Conservation (phyloP, 2,113 vertebrate genomes). For the Nerophis ophidion region DNA sequence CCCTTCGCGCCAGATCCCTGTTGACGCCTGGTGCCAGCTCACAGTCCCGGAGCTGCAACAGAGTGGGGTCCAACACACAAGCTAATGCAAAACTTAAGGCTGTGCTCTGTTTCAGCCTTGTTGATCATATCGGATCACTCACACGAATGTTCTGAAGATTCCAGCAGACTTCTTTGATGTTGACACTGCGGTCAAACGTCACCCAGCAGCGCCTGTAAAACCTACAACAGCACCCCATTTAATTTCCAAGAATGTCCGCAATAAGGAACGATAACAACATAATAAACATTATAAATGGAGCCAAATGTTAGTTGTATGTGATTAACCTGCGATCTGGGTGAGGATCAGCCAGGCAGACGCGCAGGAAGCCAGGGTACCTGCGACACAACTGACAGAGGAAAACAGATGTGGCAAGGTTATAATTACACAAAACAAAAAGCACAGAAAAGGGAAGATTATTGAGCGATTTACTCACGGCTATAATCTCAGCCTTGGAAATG, state of each 20-base stretch:
- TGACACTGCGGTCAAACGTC: constrained; percentile 85
- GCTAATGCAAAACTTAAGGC: background rate
- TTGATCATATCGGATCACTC: constrained; percentile 26
- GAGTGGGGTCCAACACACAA: constrained; percentile 1
- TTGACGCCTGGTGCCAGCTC: constrained; percentile 88
- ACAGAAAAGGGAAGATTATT: background rate
- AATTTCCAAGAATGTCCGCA: background rate
- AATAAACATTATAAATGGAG: background rate
- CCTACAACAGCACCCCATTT: constrained; percentile 49
- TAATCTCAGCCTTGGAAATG: constrained; percentile 86
- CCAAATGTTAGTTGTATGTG: background rate
- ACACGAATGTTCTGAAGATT: constrained; percentile 90
- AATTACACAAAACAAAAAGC: too few species aligned
- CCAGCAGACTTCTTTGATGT: constrained; percentile 93
- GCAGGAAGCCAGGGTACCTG: constrained; percentile 84
- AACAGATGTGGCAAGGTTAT: background rate
- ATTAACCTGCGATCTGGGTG: constrained; percentile 84
- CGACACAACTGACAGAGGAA: constrained; percentile 75
- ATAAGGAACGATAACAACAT: background rate
- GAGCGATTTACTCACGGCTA: constrained; percentile 75
- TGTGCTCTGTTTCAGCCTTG: background rate
- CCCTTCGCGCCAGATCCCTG: constrained; percentile 81
- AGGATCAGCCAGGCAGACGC: constrained; percentile 85
- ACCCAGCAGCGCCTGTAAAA: constrained; percentile 90
- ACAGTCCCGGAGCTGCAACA: constrained; percentile 80